These are phyloP conservation scores for Spicauda simplicius DNA, from an alignment of 2,888 invertebrate genomes.

Conservation along the genomic window DNA sequence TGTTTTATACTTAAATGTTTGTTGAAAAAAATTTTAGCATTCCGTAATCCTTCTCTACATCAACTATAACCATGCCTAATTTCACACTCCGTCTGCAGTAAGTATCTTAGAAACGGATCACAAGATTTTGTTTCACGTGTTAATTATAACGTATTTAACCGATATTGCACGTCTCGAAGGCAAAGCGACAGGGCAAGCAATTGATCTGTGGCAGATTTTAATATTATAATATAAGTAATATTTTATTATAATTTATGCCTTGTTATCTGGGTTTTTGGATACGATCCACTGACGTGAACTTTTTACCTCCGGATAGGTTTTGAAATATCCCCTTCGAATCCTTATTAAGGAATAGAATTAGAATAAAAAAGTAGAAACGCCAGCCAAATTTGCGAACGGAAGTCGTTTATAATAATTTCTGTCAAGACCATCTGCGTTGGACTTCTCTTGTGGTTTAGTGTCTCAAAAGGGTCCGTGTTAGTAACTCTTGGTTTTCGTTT, in stretches of 20 bases:
- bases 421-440: slow-evolving; percentile 1
- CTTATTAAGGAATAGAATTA: slow-evolving; percentile 31
- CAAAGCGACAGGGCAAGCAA: too few species aligned
- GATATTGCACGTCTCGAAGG: too few species aligned
- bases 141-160: too few species aligned
- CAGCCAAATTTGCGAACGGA: slow-evolving; percentile 21
- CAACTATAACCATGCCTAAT: too few species aligned
- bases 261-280: slow-evolving; percentile 64
- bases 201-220: too few species aligned
- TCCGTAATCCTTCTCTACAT: too few species aligned
- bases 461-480: neutral
- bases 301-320: slow-evolving; percentile 31
- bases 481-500: neutral
- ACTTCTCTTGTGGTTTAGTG: slow-evolving; percentile 1
- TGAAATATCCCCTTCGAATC: slow-evolving; percentile 17
- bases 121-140: too few species aligned
- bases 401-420: slow-evolving; percentile 29
- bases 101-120: too few species aligned
- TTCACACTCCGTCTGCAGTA: too few species aligned
- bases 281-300: slow-evolving; percentile 43
- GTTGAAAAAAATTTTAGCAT: too few species aligned
- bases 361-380: slow-evolving; percentile 21
- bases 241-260: slow-evolving; percentile 66
- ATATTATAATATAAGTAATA: too few species aligned
- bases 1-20: too few species aligned